Percentiles rank a stretch among this genome's conserved stretches.
These are phyloP conservation scores for Echinometra lucunter DNA, from an alignment of 53 echinoderm and acorn worm species.

Conservation along the genomic window DNA sequence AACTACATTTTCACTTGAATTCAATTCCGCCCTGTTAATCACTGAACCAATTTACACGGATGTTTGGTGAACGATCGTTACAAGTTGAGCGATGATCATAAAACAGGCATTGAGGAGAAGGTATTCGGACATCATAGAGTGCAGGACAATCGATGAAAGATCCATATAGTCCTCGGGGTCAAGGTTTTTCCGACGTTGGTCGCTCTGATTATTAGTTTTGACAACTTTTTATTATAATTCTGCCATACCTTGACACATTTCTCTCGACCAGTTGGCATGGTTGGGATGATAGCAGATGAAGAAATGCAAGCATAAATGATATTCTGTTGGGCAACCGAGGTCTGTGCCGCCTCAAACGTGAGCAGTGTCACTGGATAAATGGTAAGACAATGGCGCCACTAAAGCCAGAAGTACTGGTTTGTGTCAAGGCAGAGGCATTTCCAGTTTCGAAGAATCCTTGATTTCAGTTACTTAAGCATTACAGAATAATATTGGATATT, in stretches of 20 bases:
- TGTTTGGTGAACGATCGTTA: not conserved
- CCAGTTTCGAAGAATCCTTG: no score
- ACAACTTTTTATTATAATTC: not conserved
- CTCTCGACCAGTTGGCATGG: not conserved
- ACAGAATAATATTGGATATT: no score
- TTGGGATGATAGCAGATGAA: not conserved
- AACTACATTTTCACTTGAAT: not conserved
- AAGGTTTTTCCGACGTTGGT: not conserved
- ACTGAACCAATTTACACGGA: not conserved
- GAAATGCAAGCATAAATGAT: no score
- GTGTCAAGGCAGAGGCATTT: no score
- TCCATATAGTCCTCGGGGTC: not conserved
- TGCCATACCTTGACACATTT: not conserved
- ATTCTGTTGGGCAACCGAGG: no score
- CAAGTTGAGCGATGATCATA: not conserved
- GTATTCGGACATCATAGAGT: not conserved
- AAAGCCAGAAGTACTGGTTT: no score
- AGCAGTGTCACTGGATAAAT: no score
- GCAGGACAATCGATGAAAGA: not conserved
- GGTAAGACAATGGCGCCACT: no score
- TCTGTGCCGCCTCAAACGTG: no score
- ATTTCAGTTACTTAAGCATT: no score
- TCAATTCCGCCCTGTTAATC: not conserved
- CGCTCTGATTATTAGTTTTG: not conserved
- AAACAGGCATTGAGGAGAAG: not conserved